Evolutionary conservation across 1,140 invertebrate species (phyloP).

Genomic region (Drosophila sproati): DNA sequence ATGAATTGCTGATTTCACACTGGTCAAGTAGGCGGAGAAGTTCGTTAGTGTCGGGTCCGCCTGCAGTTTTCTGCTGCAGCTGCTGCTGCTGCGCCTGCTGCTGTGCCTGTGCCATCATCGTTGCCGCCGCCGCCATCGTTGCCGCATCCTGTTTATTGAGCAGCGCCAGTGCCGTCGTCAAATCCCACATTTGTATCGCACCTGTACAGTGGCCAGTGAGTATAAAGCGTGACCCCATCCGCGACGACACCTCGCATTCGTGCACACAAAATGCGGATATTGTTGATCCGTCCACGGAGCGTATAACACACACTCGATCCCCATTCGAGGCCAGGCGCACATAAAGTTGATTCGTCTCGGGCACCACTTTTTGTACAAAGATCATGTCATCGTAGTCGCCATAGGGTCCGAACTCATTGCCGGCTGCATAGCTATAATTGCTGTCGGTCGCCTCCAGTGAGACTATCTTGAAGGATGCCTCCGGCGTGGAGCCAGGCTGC

Average conservation of each 20-base stretch:
- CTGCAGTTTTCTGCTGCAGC: constrained; percentile 87
- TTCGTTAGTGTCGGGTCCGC: constrained; percentile 95
- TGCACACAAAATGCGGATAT: constrained; percentile 98
- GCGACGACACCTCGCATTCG: constrained; percentile 97
- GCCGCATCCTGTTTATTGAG: constrained; percentile 87
- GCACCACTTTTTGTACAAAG: constrained; percentile 98
- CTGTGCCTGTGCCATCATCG: too few species aligned
- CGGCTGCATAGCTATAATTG: constrained; percentile 89
- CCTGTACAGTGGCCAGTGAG: constrained; percentile 98
- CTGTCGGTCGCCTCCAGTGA: constrained; percentile 89
- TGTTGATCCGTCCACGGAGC: constrained; percentile 96
- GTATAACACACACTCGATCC: constrained; percentile 95
- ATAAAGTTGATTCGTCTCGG: constrained; percentile 97
- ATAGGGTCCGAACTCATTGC: constrained; percentile 96
- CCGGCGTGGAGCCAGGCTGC: constrained; percentile 97
- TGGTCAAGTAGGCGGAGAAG: constrained; percentile 95
- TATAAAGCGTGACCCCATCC: constrained; percentile 96
- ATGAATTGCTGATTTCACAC: constrained; percentile 94
- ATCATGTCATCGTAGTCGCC: constrained; percentile 99
- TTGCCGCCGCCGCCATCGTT: too few species aligned
- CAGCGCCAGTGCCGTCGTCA: constrained; percentile 96
- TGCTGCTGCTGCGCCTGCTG: too few species aligned
- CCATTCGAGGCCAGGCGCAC: constrained; percentile 97
- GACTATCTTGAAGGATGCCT: constrained; percentile 95
- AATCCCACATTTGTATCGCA: constrained; percentile 98